Evolutionary conservation across 2,113 vertebrate genomes (phyloP).

Genomic region (Podarcis cretensis): DNA sequence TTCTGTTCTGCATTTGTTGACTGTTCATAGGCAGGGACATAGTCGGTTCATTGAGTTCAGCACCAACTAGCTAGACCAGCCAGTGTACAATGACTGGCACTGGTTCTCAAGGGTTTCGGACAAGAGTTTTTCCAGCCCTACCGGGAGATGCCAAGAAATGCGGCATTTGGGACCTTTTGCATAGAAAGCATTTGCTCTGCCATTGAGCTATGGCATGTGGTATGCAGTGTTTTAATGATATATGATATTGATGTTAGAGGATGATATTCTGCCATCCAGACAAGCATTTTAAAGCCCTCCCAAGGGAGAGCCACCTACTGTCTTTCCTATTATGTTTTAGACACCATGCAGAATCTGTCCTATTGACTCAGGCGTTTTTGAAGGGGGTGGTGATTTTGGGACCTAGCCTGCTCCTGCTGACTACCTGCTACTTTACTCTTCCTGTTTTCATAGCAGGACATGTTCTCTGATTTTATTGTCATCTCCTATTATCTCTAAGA

Average conservation of each 20-base stretch:
- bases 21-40: too few relatives aligned
- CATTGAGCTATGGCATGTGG: neutral
- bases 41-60: too few relatives aligned
- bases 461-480: neutral
- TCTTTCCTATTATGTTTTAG: neutral
- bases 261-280: too few relatives aligned
- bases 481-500: neutral
- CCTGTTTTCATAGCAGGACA: neutral
- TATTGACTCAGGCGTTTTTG: neutral
- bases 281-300: neutral
- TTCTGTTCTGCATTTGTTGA: too few relatives aligned
- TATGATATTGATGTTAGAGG: too few relatives aligned
- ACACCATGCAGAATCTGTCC: neutral
- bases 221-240: neutral
- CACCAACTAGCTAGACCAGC: too few relatives aligned
- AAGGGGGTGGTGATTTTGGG: neutral
- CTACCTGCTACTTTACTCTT: neutral
- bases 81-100: too few relatives aligned
- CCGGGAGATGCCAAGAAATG: too few relatives aligned
- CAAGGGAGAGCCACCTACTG: neutral
- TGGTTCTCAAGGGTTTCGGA: too few relatives aligned
- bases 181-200: neutral
- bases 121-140: too few relatives aligned
- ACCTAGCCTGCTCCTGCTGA: neutral
- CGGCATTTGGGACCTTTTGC: neutral